Conservation (phyloP, 2,888 invertebrate genomes). For the Deilephila elpenor region DNA sequence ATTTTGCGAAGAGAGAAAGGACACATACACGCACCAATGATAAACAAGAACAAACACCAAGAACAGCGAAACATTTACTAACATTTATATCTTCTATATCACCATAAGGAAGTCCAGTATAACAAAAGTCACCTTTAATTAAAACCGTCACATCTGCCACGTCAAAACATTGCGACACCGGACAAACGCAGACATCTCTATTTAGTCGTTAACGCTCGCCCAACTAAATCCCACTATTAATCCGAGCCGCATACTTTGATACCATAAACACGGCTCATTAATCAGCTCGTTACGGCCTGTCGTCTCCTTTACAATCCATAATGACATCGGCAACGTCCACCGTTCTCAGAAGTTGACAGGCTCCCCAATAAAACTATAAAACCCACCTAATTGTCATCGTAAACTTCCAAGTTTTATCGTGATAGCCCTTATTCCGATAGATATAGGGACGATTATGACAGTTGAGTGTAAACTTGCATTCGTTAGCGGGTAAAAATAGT, state of each 20-base stretch:
- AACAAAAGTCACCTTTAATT: background rate
- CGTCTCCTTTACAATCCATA: constrained; percentile 76
- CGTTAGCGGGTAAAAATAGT: constrained; percentile 7
- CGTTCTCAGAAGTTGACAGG: constrained; percentile 80
- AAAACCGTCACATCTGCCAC: background rate
- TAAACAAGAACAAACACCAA: too few species aligned
- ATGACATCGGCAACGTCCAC: constrained; percentile 66
- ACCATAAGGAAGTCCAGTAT: too few species aligned
- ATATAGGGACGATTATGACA: constrained; percentile 33
- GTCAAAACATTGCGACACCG: background rate
- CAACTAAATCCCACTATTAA: constrained; percentile 45
- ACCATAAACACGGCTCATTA: constrained; percentile 64
- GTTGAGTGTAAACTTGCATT: background rate
- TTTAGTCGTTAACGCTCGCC: constrained; percentile 19
- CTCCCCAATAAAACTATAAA: constrained; percentile 76
- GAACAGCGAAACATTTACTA: too few species aligned
- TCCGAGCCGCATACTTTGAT: constrained; percentile 45
- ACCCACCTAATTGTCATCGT: constrained; percentile 73
- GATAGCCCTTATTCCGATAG: constrained; percentile 24
- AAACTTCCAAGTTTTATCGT: constrained; percentile 62
- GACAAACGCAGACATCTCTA: background rate
- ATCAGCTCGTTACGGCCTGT: constrained; percentile 75
- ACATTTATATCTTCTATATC: too few species aligned
- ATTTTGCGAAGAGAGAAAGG: too few species aligned
- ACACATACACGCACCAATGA: too few species aligned